These are phyloP conservation scores for Melanaphis sacchari DNA, from an alignment of 1,140 invertebrate species.

Conservation along the genomic window DNA sequence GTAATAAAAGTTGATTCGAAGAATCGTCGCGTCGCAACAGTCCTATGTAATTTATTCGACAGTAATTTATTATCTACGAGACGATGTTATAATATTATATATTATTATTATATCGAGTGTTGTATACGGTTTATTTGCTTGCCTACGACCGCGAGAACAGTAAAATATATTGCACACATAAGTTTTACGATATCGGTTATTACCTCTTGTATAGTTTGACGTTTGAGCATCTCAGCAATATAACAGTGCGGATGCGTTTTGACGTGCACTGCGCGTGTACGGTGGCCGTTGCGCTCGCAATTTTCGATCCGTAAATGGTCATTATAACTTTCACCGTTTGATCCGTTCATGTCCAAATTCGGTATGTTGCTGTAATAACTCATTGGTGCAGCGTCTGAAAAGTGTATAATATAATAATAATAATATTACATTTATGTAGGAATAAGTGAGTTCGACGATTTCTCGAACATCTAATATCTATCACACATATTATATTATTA, in stretches of 20 bases:
- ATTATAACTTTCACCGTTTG: conserved; percentile 46
- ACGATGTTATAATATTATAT: conserved; percentile 8
- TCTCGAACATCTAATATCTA: not conserved
- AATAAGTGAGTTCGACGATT: not conserved
- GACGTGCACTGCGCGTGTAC: not conserved
- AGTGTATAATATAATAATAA: not conserved
- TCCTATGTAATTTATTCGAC: not conserved
- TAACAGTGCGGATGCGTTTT: conserved; percentile 3
- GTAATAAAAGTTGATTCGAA: conserved; percentile 7
- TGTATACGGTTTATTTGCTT: conserved; percentile 1
- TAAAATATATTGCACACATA: not conserved
- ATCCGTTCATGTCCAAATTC: conserved; percentile 36
- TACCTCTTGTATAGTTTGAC: not conserved
- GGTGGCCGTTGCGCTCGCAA: not conserved
- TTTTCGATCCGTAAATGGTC: conserved; percentile 45
- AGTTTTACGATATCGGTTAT: conserved; percentile 8
- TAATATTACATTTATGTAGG: not conserved
- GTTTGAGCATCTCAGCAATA: not conserved
- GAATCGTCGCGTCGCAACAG: not conserved
- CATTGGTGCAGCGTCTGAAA: conserved; percentile 19
- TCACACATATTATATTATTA: not conserved
- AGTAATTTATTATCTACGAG: conserved; percentile 11
- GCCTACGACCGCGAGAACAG: not conserved
- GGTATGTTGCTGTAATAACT: conserved; percentile 48
- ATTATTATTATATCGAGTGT: not conserved